These are phyloP conservation scores for Anoplius nigerrimus DNA, from an alignment of 2,888 invertebrate genomes.

Conservation along the genomic window DNA sequence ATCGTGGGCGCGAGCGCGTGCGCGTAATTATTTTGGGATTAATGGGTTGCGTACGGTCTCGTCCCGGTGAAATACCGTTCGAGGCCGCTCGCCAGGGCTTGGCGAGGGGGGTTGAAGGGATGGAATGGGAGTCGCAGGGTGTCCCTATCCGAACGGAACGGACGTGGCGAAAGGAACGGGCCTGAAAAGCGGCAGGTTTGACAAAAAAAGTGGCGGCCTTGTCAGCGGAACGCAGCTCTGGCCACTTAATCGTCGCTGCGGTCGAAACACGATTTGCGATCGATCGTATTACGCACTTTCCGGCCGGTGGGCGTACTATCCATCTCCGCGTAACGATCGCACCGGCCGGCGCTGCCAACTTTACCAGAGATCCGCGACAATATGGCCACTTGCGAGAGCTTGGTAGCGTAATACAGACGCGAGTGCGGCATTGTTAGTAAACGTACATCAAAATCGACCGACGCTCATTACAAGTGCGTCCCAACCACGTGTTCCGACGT, in stretches of 20 bases:
- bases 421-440: no score
- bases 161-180: constrained; percentile 8
- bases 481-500: no score
- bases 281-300: constrained; percentile 27
- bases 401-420: no score
- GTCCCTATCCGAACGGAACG: neutral
- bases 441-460: no score
- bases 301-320: constrained; percentile 2
- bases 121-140: neutral
- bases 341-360: constrained; percentile 16
- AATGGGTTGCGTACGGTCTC: constrained; percentile 42
- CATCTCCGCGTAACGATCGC: no score
- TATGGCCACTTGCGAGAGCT: no score
- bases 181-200: neutral
- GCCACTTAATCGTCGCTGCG: constrained; percentile 27
- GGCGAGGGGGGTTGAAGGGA: neutral
- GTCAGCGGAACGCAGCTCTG: neutral
- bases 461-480: no score
- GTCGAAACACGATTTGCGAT: constrained; percentile 17
- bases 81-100: neutral
- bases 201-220: neutral
- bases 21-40: constrained; percentile 58
- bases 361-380: neutral
- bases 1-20: constrained; percentile 46
- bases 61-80: constrained; percentile 41